A percentile compares a stretch with the other conserved stretches of the same genome.
Conservation (phyloP, 2,113 vertebrate genomes). For the Gymnogyps californianus region DNA sequence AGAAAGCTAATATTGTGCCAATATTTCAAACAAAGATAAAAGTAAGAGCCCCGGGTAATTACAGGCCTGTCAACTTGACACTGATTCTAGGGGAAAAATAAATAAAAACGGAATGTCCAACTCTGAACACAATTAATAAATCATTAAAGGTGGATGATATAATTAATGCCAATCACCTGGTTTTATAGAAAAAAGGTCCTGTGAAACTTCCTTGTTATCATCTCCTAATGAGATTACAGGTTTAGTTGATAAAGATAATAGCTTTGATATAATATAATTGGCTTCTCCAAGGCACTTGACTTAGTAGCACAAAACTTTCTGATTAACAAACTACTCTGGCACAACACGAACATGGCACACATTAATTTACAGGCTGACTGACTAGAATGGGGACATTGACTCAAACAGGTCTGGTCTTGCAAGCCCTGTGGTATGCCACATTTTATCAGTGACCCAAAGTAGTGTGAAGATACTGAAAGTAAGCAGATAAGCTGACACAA, state of each 20-base stretch:
- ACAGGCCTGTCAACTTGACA: slow-evolving; percentile 36
- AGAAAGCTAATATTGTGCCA: slow-evolving; percentile 28
- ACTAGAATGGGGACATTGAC: background rate
- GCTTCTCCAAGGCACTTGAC: slow-evolving; percentile 8
- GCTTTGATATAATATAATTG: slow-evolving; percentile 42
- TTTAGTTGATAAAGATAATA: slow-evolving; percentile 52
- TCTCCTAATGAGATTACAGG: slow-evolving; percentile 33
- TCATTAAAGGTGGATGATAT: slow-evolving; percentile 50
- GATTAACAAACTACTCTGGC: background rate
- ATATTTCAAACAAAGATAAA: slow-evolving; percentile 51
- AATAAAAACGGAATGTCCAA: slow-evolving; percentile 55
- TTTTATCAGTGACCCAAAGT: background rate
- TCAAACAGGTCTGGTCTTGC: background rate
- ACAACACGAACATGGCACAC: background rate
- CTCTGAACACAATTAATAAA: slow-evolving; percentile 51
- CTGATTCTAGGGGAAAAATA: slow-evolving; percentile 44
- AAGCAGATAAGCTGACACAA: background rate
- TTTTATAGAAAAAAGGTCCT: slow-evolving; percentile 3
- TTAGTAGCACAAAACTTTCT: slow-evolving; percentile 1
- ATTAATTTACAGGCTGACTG: background rate
- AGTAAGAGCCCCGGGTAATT: slow-evolving; percentile 38
- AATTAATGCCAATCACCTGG: slow-evolving; percentile 56
- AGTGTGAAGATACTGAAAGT: background rate
- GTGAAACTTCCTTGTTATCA: background rate
- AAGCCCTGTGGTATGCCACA: background rate